phyloP scores from a whole-genome alignment of 1,140 invertebrate species.

The Thaumetopoea pityocampa region DNA sequence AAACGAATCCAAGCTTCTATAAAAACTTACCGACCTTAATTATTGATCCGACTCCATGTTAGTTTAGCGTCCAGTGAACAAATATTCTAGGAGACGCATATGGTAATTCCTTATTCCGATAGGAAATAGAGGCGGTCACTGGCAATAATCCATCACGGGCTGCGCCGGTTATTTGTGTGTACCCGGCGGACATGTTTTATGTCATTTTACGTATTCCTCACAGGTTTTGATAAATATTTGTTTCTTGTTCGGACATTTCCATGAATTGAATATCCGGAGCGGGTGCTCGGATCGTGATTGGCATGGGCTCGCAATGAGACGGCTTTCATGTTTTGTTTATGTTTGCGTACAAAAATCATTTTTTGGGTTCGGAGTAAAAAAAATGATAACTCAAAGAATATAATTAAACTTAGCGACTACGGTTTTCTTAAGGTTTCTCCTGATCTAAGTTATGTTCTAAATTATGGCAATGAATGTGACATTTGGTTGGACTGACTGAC shows the following conservation, averaged over 20 bases:
- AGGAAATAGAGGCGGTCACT: conserved; percentile 72
- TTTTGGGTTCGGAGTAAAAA: too few relatives aligned
- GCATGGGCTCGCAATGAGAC: conserved; percentile 37
- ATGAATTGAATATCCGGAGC: conserved; percentile 68
- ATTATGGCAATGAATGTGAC: too few relatives aligned
- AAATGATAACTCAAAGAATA: too few relatives aligned
- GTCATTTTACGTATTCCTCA: conserved; percentile 73
- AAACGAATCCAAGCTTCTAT: too few relatives aligned
- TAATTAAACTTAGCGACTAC: too few relatives aligned
- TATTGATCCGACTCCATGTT: too few relatives aligned
- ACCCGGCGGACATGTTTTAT: conserved; percentile 58
- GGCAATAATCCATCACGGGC: conserved; percentile 72
- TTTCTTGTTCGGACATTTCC: conserved; percentile 65
- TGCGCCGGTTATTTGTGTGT: conserved; percentile 51
- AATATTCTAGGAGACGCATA: conserved; percentile 58
- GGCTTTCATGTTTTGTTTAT: conserved; percentile 5
- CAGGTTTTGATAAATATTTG: conserved; percentile 75
- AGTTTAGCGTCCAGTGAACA: conserved; percentile 24
- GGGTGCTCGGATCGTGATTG: conserved; percentile 54
- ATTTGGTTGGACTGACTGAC: too few relatives aligned
- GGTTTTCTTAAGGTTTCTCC: too few relatives aligned
- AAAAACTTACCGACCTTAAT: too few relatives aligned
- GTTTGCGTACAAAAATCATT: too few relatives aligned
- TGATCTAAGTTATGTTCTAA: too few relatives aligned
- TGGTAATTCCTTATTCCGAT: conserved; percentile 74